Base-by-base conservation (phyloP, 1,140 invertebrate species). In the Achatina immaculata region DNA sequence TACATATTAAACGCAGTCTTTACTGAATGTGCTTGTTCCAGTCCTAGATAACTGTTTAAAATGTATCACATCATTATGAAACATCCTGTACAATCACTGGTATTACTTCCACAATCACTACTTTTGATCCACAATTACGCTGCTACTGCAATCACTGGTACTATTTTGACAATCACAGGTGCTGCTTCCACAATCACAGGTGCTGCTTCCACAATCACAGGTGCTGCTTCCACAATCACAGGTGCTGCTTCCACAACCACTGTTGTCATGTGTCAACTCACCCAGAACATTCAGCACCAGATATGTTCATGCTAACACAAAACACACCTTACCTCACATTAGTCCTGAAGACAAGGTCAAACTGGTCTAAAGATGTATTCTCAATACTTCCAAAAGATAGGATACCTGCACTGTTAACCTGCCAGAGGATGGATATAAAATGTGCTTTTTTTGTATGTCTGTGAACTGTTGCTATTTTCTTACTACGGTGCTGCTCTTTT, bases 381-480 rank as follows among this genome's bases (percentile, higher is more conserved):
- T 98, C 96, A 84, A 98, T 96, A 7, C 92, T 93, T 51, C 96
- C 97, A 72, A 88, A 92, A 88, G 95, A 95, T n/a, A 98, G 90
- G 81, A 96, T 94, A 2, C 97, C 97, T 66, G 96, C 97, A 93
- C 95, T 96, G 91, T 98, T 98, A 0, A 98, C 89, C 91, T 91
- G 76, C 24, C 31, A 66, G 28, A 11, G 9, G 31, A 34, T n/a
- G 51, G 14, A 55, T 55, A n/a, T 16, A 55, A 16, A 16, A 55
- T n/a, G n/a, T n/a, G n/a, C n/a, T n/a, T n/a, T n/a, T n/a, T n/a
- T n/a, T n/a, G n/a, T n/a, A n/a, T n/a, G n/a, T n/a, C n/a, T n/a
- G n/a, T n/a, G n/a, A n/a, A n/a, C n/a, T n/a, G n/a, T n/a, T n/a
- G n/a, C n/a, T n/a, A n/a, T n/a, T n/a, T n/a, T n/a, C n/a, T n/a